Evolutionary conservation across 2,113 vertebrate genomes (phyloP).

Genomic region (Protobothrops mucrosquamatus): DNA sequence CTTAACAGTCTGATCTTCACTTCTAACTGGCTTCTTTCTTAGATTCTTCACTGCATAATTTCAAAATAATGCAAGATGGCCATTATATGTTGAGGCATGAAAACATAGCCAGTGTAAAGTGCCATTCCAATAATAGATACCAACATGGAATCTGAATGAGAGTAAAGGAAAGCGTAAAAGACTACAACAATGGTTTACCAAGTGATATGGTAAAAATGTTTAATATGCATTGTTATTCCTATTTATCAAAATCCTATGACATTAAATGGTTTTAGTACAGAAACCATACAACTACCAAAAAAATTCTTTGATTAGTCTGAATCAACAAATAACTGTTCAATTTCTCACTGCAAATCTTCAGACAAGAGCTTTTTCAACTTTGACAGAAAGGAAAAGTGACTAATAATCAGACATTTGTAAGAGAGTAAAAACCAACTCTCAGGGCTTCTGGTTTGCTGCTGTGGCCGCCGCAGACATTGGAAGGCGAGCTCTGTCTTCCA

Average conservation of each 20-base stretch:
- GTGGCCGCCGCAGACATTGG: too few species aligned
- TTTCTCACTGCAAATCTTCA: neutral
- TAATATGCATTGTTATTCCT: neutral
- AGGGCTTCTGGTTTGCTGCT: too few species aligned
- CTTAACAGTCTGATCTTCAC: slow-evolving; percentile 29
- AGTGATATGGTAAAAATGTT: neutral
- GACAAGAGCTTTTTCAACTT: neutral
- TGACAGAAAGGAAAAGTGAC: neutral
- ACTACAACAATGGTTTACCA: neutral
- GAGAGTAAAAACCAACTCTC: neutral
- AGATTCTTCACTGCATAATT: slow-evolving; percentile 79
- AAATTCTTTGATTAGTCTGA: neutral
- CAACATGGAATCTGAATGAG: slow-evolving; percentile 85
- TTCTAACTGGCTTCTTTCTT: slow-evolving; percentile 28
- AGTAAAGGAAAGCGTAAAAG: slow-evolving; percentile 69
- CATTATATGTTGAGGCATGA: slow-evolving; percentile 99
- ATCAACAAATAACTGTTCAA: neutral
- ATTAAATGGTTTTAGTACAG: neutral
- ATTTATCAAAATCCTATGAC: neutral
- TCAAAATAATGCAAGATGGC: slow-evolving; percentile 98
- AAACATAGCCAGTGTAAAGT: slow-evolving; percentile 94
- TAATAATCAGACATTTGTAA: neutral
- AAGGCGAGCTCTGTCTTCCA: too few species aligned
- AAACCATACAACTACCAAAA: neutral
- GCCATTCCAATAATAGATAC: slow-evolving; percentile 92